These are phyloP conservation scores for Porites lutea DNA, from an alignment of 64 coral and sea anemone genomes.

Conservation along the genomic window DNA sequence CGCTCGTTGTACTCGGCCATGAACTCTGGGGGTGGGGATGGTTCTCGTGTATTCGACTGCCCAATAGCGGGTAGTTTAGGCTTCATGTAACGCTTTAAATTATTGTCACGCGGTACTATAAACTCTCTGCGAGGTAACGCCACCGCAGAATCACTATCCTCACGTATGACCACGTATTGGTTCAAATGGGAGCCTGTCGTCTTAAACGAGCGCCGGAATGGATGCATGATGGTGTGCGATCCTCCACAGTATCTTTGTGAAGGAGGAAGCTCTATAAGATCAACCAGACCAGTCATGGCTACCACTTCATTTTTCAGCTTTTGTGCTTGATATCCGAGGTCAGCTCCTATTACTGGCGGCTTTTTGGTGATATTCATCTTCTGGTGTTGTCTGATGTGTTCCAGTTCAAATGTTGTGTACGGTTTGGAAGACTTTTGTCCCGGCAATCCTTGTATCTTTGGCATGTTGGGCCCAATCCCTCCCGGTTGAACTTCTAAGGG, in stretches of 20 bases:
- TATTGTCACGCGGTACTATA: conserved; percentile 76
- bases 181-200: conserved; percentile 82
- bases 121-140: conserved; percentile 84
- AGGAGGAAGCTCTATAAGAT: conserved; percentile 82
- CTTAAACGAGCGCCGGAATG: conserved; percentile 86
- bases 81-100: conserved; percentile 74
- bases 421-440: conserved; percentile 87
- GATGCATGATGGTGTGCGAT: conserved; percentile 91
- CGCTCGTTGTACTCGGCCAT: conserved; percentile 55
- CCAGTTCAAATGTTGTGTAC: conserved; percentile 90
- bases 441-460: conserved; percentile 82
- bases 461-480: conserved; percentile 51
- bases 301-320: conserved; percentile 89
- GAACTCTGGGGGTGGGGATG: conserved; percentile 74
- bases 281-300: conserved; percentile 83
- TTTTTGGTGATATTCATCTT: conserved; percentile 61
- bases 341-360: conserved; percentile 78
- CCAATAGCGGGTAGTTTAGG: conserved; percentile 87
- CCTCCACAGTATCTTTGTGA: conserved; percentile 92
- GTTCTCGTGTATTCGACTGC: conserved; percentile 44
- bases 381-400: conserved; percentile 86
- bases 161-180: conserved; percentile 89
- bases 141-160: conserved; percentile 74
- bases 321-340: conserved; percentile 81
- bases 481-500: conserved; percentile 74